Evolutionary conservation across 1,140 invertebrate genomes (phyloP), one percentile per base, ranked within the genome.

Genomic region (Drosophila lacteicornis): DNA sequence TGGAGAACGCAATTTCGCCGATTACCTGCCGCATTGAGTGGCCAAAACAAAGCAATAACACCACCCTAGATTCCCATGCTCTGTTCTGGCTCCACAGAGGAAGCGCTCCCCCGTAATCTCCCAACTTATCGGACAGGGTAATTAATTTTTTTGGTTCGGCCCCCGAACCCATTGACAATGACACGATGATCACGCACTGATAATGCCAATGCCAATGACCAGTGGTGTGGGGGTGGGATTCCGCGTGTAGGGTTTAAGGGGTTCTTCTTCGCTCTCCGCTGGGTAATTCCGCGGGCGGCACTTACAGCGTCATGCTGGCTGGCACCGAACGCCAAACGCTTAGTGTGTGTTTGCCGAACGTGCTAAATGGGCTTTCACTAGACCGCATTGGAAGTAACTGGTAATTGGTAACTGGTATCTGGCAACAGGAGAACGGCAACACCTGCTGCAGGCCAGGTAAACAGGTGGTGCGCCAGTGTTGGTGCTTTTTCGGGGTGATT

Each of bases 151-250:
- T 63, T 17, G 36, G 36, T 38, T 49, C 57, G 66, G 62, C 66
- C 62, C 82, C 61, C 53, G 69, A 75, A 70, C 67, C 66, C 76
- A 82, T 83, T 87, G 65, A 77, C 67, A 80, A 85, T 63, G 73
- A 71, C 60, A 68, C 58, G 77, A 80, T 69, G 84, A 87, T 88
- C 84, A 71, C 53, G 77, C 77, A 78, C 69, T 83, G 84, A 87
- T 87, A 83, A 62, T 83, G 84, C 36, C 62, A 60, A 69, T 53
- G 60, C 50, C 59, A 58, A 67, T 45, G 63, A 19, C 75, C 49
- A 58, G 17, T 11, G 33, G 9, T 36, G 43, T 15, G 40, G 51
- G 43, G 63, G 50, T 4, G 36, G 57, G 25, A 27, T 15, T 13
- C 7, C n/a, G n/a, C 5, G 7, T 25, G 30, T 55, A 17, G 7